Percentiles rank a stretch among this genome's conserved stretches.
Evolutionary conservation across 2,797 vertebrate species (phyloP).

Genomic region (Chaenodraco wilsoni): DNA sequence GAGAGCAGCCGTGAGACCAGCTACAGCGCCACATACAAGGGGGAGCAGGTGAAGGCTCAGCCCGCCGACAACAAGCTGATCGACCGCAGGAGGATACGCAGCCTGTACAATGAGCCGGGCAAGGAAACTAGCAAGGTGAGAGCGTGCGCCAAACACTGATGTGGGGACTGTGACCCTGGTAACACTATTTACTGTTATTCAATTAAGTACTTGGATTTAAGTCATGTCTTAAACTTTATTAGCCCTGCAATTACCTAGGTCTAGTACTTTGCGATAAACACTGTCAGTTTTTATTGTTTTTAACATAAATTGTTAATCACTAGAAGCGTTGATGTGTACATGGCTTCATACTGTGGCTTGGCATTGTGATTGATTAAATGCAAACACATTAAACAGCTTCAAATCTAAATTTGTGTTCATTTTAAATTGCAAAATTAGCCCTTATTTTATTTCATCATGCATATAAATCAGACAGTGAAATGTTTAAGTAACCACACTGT

Average conservation of each 20-base stretch:
- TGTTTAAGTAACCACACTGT: not conserved
- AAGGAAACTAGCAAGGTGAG: conserved; percentile 93
- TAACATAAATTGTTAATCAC: not conserved
- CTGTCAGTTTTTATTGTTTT: not conserved
- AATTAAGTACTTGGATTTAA: not conserved
- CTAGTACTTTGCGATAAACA: conserved; percentile 10
- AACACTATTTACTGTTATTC: not conserved
- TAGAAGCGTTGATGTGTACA: not conserved
- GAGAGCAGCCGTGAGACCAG: conserved; percentile 93
- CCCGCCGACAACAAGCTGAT: conserved; percentile 89
- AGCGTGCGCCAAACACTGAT: not conserved
- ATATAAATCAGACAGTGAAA: not conserved
- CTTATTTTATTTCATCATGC: not conserved
- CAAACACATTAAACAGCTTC: conserved; percentile 1
- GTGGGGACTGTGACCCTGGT: not conserved
- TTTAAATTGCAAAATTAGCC: not conserved
- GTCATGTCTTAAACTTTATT: not conserved
- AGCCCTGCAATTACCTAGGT: not conserved
- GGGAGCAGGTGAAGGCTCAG: conserved; percentile 89
- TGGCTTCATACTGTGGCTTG: not conserved
- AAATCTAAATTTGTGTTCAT: not conserved
- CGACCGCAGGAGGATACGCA: conserved; percentile 96
- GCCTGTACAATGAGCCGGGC: conserved; percentile 93
- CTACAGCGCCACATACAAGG: conserved; percentile 95
- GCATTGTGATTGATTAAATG: not conserved